phyloP scores from a whole-genome alignment of 2,113 vertebrate species.

The Rhinolophus sinicus region DNA sequence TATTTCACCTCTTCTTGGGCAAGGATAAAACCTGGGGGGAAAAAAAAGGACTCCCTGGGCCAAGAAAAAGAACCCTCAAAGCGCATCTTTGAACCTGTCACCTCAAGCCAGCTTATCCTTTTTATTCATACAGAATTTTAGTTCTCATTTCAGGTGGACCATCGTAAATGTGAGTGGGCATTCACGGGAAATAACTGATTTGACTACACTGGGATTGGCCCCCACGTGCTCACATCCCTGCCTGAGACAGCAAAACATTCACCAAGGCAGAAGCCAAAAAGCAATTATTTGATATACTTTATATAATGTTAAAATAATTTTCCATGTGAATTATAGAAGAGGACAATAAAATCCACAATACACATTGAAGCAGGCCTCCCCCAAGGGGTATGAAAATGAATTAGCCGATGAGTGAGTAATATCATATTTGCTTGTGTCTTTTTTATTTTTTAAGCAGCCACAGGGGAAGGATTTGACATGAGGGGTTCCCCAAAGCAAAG shows the following conservation, averaged over 20 bases:
- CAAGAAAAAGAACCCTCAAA: background rate
- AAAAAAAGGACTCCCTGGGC: background rate
- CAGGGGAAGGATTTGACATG: background rate
- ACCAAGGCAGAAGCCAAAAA: background rate
- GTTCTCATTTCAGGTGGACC: constrained; percentile 7
- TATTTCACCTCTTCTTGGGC: background rate
- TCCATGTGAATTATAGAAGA: background rate
- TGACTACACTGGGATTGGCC: background rate
- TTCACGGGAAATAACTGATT: background rate
- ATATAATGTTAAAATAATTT: constrained; percentile 10
- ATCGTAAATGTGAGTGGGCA: background rate
- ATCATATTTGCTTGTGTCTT: background rate
- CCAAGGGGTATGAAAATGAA: background rate
- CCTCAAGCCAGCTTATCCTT: background rate
- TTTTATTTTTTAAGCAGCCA: background rate
- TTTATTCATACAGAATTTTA: background rate
- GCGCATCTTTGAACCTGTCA: background rate
- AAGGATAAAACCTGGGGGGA: background rate
- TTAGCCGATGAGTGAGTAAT: background rate
- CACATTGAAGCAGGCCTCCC: background rate
- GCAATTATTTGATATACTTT: constrained; percentile 28
- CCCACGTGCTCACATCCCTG: background rate
- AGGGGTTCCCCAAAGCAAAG: background rate
- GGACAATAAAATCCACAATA: background rate
- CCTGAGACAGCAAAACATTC: background rate